Evolutionary conservation across 2,888 invertebrate genomes (phyloP).

Genomic region (Clunio marinus): DNA sequence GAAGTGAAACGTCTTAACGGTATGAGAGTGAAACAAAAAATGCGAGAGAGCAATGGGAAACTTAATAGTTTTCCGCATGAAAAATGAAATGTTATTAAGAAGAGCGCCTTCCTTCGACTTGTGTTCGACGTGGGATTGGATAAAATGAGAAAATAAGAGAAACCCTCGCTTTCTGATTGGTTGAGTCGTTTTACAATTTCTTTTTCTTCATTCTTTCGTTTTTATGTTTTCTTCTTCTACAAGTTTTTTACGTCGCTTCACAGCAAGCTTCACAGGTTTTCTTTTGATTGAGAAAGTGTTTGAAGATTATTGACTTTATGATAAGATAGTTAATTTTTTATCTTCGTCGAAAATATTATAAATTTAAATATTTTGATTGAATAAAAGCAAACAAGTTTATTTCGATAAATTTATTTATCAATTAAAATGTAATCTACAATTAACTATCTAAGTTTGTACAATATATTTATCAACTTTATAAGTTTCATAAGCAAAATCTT

Average conservation of each 20-base stretch:
- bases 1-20: not conserved
- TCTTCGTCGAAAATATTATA: no score
- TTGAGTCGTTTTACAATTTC: not conserved
- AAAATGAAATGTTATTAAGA: not conserved
- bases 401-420: conserved; percentile 27
- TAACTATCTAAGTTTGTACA: conserved; percentile 56
- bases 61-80: not conserved
- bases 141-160: conserved; percentile 2
- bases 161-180: conserved; percentile 12
- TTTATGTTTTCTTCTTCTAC: not conserved
- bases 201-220: not conserved
- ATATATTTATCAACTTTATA: conserved; percentile 69
- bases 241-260: not conserved
- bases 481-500: conserved; percentile 92
- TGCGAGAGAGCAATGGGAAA: not conserved
- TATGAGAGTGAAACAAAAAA: no score
- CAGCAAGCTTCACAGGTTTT: no score
- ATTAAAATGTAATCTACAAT: not conserved
- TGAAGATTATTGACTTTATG: no score
- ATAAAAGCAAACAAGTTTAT: no score
- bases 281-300: no score
- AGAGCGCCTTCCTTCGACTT: not conserved
- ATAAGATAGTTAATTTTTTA: no score
- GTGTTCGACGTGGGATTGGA: not conserved
- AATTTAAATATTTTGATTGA: no score